These are phyloP conservation scores for Enteromius viviparus DNA, from an alignment of 2,797 vertebrate genomes.

Conservation along the genomic window DNA sequence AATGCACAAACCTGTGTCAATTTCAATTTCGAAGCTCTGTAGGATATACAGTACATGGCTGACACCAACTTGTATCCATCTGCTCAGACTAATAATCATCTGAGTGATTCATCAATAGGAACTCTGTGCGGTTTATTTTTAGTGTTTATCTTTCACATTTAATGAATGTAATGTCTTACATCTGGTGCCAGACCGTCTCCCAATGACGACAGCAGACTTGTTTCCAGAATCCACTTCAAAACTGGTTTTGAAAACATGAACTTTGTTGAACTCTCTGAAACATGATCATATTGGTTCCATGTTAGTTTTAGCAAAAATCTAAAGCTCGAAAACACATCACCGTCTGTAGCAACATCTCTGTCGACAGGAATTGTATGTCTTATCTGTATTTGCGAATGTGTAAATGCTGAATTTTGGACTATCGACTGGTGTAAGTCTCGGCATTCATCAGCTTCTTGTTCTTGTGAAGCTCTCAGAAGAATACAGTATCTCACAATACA, in stretches of 20 bases:
- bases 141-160: not conserved
- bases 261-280: not conserved
- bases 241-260: not conserved
- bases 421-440: not conserved
- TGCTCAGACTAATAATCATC: constrained; percentile 1
- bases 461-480: not conserved
- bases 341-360: constrained; percentile 10
- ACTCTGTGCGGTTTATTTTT: not conserved
- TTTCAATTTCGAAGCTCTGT: not conserved
- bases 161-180: not conserved
- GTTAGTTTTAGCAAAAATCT: not conserved
- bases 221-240: constrained; percentile 6
- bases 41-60: not conserved
- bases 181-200: not conserved
- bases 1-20: not conserved
- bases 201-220: constrained; percentile 8
- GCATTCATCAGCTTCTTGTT: not conserved
- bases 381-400: constrained; percentile 6
- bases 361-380: not conserved
- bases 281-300: not conserved
- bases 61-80: constrained; percentile 2
- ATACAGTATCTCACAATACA: not conserved
- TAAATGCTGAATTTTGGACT: not conserved
- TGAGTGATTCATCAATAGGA: not conserved
- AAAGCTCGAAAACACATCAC: not conserved